These are phyloP conservation scores for Asobara japonica DNA, from an alignment of 1,140 invertebrate species.

Conservation along the genomic window DNA sequence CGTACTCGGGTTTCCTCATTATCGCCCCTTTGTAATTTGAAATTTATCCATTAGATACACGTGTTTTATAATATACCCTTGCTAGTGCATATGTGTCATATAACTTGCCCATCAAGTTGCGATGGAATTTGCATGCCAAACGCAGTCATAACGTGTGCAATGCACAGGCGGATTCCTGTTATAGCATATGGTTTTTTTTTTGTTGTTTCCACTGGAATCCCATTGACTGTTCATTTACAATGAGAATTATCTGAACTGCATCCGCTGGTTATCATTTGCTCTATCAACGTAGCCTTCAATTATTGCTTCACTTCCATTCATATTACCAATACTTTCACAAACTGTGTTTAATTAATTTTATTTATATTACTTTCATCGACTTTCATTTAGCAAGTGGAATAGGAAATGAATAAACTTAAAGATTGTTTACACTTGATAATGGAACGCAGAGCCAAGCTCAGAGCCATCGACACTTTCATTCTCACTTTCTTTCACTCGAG, in stretches of 20 bases:
- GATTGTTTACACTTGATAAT: background rate
- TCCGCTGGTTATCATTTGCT: background rate
- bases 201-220: background rate
- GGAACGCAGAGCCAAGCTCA: conserved; percentile 10
- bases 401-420: background rate
- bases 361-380: conserved; percentile 15
- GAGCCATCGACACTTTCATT: background rate
- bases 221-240: background rate
- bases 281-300: background rate
- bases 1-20: conserved; percentile 27
- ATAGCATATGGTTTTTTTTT: background rate
- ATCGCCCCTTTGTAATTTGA: conserved; percentile 38
- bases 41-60: conserved; percentile 58
- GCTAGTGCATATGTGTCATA: conserved; percentile 28
- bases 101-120: background rate
- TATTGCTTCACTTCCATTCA: background rate
- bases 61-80: conserved; percentile 45
- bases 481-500: conserved; percentile 10
- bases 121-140: conserved; percentile 6
- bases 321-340: background rate
- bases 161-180: conserved; percentile 12
- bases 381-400: background rate
- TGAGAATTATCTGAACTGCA: background rate
- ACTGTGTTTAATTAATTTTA: background rate
- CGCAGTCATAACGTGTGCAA: conserved; percentile 11